Percentiles rank a stretch among this genome's conserved stretches.
Evolutionary conservation across 2,888 invertebrate genomes (phyloP).

Genomic region (Parnassius orleans): DNA sequence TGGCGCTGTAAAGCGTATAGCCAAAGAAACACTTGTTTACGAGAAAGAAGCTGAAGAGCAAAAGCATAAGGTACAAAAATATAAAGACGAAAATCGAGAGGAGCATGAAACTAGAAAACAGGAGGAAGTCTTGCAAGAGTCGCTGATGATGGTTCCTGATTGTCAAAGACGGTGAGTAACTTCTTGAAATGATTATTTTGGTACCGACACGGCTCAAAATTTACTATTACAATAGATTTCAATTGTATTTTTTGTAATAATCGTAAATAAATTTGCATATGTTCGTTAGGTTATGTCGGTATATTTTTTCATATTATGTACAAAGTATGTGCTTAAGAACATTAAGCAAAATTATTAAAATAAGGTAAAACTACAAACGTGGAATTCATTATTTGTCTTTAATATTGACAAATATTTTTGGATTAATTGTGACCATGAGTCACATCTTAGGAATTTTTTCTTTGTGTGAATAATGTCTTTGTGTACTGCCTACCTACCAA

Average conservation of each 20-base stretch:
- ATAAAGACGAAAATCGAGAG: slow-evolving; percentile 89
- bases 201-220: neutral
- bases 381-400: too few species aligned
- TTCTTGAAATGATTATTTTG: neutral
- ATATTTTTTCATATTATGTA: neutral
- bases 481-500: too few species aligned
- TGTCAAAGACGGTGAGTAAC: slow-evolving; percentile 85
- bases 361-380: neutral
- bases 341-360: neutral
- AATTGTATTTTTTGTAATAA: slow-evolving; percentile 2
- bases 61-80: slow-evolving; percentile 86
- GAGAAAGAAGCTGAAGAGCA: slow-evolving; percentile 91
- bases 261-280: slow-evolving; percentile 2
- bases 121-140: slow-evolving; percentile 94
- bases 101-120: slow-evolving; percentile 90
- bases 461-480: too few species aligned
- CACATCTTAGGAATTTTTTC: neutral
- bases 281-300: slow-evolving; percentile 21
- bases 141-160: slow-evolving; percentile 95
- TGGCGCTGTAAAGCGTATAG: slow-evolving; percentile 93
- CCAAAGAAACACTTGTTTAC: slow-evolving; percentile 94
- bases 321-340: neutral
- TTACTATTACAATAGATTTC: neutral
- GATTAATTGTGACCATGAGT: neutral
- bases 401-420: neutral